Conservation (phyloP, 1,140 invertebrate genomes). For the Drosophila guanche region DNA sequence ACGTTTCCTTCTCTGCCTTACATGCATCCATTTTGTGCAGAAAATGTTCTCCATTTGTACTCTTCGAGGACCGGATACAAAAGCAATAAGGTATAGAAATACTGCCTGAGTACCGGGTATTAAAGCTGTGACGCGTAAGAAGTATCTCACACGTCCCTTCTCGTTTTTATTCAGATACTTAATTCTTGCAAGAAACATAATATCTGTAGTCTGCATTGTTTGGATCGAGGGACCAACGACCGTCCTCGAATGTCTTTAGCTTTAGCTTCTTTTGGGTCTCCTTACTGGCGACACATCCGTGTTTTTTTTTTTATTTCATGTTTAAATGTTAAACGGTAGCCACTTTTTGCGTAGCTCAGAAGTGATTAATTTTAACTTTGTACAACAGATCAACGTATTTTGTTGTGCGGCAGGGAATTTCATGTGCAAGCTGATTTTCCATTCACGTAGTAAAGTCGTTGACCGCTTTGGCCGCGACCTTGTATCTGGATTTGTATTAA, state of each 20-base stretch:
- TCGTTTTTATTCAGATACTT: not conserved
- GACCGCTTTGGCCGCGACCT: slow-evolving; percentile 53
- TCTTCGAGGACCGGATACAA: too few relatives aligned
- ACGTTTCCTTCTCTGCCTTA: too few relatives aligned
- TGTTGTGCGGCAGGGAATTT: slow-evolving; percentile 45
- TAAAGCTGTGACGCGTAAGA: too few relatives aligned
- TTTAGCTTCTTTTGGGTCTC: slow-evolving; percentile 10
- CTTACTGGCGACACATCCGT: slow-evolving; percentile 52
- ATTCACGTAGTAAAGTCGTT: slow-evolving; percentile 52
- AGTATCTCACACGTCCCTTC: too few relatives aligned
- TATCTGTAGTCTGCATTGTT: not conserved
- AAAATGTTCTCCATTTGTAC: too few relatives aligned
- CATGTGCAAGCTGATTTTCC: not conserved
- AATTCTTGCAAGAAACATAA: too few relatives aligned
- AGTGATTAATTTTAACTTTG: slow-evolving; percentile 55
- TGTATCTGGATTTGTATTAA: slow-evolving; percentile 61
- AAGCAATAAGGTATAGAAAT: too few relatives aligned
- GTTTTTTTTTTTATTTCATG: slow-evolving; percentile 40
- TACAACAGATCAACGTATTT: slow-evolving; percentile 35
- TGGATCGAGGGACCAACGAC: slow-evolving; percentile 60
- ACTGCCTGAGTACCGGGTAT: too few relatives aligned
- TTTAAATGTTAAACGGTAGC: slow-evolving; percentile 55
- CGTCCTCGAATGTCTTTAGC: slow-evolving; percentile 59
- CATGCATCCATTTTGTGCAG: too few relatives aligned
- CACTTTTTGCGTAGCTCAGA: slow-evolving; percentile 50